Base-by-base conservation (phyloP, 2,113 vertebrate species). In the Lepus timidus region DNA sequence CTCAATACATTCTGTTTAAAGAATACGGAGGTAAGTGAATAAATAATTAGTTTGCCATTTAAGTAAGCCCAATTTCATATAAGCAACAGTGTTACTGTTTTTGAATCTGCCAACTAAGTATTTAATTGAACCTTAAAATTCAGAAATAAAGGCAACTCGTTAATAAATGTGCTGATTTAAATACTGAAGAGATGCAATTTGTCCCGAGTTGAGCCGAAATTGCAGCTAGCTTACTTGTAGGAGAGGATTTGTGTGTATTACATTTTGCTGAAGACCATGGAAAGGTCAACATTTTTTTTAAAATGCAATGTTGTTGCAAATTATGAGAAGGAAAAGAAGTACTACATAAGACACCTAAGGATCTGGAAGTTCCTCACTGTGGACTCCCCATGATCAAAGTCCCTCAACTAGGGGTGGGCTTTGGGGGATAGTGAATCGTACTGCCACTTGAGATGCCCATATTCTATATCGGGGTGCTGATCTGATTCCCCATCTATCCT, bases 41-140 rank as follows among this genome's bases (percentile, higher is more conserved):
- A 94, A 88, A 84, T 79, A 67, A 90, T 88, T 64, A 75, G 44
- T 22, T 51, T 20, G 80, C 64, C 12, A 52, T 73, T 65, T 71
- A 68, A 76, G 16, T 90, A 67, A 88, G 22, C 88, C 44, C 36
- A 17, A 65, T 61, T 78, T 90, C 71, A 55, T 36, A 70, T 27
- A 80, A 31, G 67, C 67, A 86, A 79, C 36, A 71, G 25, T 36
- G 85, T 71, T 39, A 25, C 13, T 52, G 9, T 33, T 75, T 86
- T 75, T 29, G 25, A 82, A 88, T 20, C 22, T 82, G 9, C 22
- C 92, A 91, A 85, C 33, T 62, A 91, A 39, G 86, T 52, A 76
- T 61, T 79, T 88, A 83, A 84, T 73, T 86, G 85, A 62, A 81
- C 33, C 23, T 90, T 92, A 92, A 86, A 23, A 44, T 61, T 95